Evolutionary conservation across 2,888 invertebrate genomes (phyloP).

Genomic region (Agrypnus murinus): DNA sequence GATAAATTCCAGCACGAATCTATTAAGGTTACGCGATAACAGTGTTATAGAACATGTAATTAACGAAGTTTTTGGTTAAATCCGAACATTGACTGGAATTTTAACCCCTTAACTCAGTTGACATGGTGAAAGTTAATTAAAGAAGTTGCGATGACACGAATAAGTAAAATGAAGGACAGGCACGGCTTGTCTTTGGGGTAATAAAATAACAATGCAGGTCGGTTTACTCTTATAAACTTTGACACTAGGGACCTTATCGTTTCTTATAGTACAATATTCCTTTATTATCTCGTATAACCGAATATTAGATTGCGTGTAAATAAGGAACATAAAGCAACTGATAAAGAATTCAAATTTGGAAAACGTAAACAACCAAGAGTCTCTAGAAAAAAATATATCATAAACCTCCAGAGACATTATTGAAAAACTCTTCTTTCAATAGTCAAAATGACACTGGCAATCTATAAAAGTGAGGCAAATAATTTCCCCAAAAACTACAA

Average conservation of each 20-base stretch:
- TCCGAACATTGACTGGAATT: not conserved
- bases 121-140: slow-evolving; percentile 32
- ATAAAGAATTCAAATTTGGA: too few species aligned
- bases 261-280: too few species aligned
- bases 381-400: too few species aligned
- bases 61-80: slow-evolving; percentile 8
- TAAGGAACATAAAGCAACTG: too few species aligned
- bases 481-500: too few species aligned
- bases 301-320: too few species aligned
- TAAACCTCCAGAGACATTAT: too few species aligned
- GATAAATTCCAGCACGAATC: not conserved
- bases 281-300: too few species aligned
- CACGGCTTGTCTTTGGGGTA: slow-evolving; percentile 35
- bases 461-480: too few species aligned
- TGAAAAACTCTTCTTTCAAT: too few species aligned
- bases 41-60: slow-evolving; percentile 2
- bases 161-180: slow-evolving; percentile 20
- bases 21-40: slow-evolving; percentile 1
- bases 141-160: slow-evolving; percentile 28
- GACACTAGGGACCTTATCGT: not conserved
- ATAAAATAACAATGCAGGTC: slow-evolving; percentile 39
- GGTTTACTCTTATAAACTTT: not conserved
- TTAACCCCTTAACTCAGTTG: not conserved
- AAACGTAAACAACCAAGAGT: too few species aligned
- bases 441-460: too few species aligned